phyloP scores from a whole-genome alignment of 1,140 invertebrate species.

The Dendroctonus ponderosae region DNA sequence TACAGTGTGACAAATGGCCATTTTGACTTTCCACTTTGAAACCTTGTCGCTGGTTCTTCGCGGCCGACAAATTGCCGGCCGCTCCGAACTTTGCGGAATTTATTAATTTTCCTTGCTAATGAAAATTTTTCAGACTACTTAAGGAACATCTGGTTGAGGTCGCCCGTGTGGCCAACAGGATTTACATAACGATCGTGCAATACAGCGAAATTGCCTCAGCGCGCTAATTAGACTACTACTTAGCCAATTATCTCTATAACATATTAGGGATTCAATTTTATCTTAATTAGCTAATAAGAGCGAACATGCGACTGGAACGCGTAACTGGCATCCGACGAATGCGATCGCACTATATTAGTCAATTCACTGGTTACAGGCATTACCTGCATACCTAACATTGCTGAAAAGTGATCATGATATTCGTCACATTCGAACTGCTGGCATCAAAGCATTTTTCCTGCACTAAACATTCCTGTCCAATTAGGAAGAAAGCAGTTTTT shows the following conservation, averaged over 20 bases:
- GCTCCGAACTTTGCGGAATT: not conserved
- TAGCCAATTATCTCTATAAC: not conserved
- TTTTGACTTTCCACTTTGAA: slow-evolving; percentile 3
- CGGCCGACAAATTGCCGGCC: not conserved
- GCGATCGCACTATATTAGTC: slow-evolving; percentile 4
- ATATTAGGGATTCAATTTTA: slow-evolving; percentile 4
- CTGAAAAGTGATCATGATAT: too few relatives aligned
- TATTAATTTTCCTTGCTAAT: not conserved
- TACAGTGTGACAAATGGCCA: not conserved
- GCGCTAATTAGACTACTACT: not conserved
- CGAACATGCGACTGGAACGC: slow-evolving; percentile 2
- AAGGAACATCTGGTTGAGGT: not conserved
- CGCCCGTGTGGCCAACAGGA: not conserved
- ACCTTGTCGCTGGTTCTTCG: not conserved
- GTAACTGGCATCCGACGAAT: not conserved
- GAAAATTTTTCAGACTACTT: not conserved
- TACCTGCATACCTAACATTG: not conserved
- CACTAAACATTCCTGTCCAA: too few relatives aligned
- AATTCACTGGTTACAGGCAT: not conserved
- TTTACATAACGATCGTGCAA: not conserved
- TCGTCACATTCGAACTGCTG: too few relatives aligned
- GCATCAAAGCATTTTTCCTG: too few relatives aligned
- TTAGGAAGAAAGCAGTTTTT: too few relatives aligned
- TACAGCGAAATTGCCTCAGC: not conserved
- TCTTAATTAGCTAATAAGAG: slow-evolving; percentile 8